These are phyloP conservation scores for Gandaritis pyraliata DNA, from an alignment of 2,888 invertebrate species.

Conservation along the genomic window DNA sequence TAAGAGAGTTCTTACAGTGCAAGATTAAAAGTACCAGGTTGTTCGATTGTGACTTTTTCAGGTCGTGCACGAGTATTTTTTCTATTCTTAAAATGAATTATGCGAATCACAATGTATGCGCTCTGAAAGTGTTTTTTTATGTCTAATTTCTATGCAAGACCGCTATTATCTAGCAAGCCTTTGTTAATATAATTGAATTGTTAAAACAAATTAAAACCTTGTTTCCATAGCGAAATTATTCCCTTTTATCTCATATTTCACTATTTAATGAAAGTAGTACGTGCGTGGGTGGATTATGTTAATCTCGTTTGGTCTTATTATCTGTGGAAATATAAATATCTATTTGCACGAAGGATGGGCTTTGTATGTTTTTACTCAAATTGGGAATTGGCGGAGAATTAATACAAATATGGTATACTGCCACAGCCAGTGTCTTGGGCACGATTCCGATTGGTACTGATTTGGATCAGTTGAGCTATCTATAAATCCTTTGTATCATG, in stretches of 20 bases:
- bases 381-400: background rate
- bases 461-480: no score
- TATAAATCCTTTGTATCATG: no score
- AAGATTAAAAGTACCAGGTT: no score
- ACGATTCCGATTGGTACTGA: no score
- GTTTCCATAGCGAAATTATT: conserved; percentile 30
- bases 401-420: background rate
- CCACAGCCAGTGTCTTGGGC: no score
- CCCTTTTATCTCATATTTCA: conserved; percentile 28
- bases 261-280: conserved; percentile 19
- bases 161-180: conserved; percentile 24
- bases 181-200: conserved; percentile 40
- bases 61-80: no score
- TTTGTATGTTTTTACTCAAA: conserved; percentile 12
- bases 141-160: conserved; percentile 11
- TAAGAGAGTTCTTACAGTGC: no score
- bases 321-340: background rate
- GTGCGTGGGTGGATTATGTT: conserved; percentile 7
- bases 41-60: no score
- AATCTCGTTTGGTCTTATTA: conserved; percentile 3
- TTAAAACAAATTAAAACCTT: conserved; percentile 36
- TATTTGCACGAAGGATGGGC: background rate
- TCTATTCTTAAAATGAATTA: no score
- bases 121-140: conserved; percentile 5
- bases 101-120: no score